Evolutionary conservation across 1,140 invertebrate genomes (phyloP).

Genomic region (Hylyphantes graminicola): DNA sequence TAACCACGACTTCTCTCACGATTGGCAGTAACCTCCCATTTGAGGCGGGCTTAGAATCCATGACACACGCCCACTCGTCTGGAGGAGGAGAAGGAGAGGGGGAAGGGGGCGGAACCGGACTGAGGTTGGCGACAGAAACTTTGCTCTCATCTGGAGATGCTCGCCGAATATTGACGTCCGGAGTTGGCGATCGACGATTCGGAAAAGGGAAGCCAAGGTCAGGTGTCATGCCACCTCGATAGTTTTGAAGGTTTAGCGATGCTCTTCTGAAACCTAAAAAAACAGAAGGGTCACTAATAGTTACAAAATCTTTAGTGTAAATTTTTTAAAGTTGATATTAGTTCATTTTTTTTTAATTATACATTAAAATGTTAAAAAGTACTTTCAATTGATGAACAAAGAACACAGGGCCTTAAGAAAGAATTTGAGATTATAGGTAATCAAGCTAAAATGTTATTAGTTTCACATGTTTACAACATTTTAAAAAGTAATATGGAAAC

Average conservation of each 20-base stretch:
- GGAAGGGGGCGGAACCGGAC: slow-evolving; percentile 38
- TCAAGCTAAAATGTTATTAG: too few species aligned
- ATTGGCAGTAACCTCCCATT: neutral
- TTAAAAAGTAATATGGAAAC: too few species aligned
- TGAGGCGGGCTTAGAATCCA: neutral
- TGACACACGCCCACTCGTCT: neutral
- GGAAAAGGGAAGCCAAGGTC: slow-evolving; percentile 8
- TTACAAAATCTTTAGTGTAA: too few species aligned
- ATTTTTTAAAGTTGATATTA: too few species aligned
- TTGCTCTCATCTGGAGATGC: slow-evolving; percentile 63
- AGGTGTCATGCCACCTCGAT: slow-evolving; percentile 1
- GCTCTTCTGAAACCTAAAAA: slow-evolving; percentile 30
- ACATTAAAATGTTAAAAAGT: neutral
- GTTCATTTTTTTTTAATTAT: too few species aligned
- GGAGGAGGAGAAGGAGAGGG: neutral
- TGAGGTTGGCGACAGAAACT: slow-evolving; percentile 62
- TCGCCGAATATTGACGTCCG: slow-evolving; percentile 62
- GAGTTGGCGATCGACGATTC: neutral
- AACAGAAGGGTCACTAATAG: too few species aligned
- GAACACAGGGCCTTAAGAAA: too few species aligned
- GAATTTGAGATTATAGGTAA: too few species aligned
- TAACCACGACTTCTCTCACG: neutral
- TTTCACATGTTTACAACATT: too few species aligned
- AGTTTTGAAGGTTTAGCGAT: slow-evolving; percentile 22
- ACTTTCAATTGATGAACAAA: neutral